These are phyloP conservation scores for Orchestia grillus DNA, from an alignment of 1,140 invertebrate species.

Conservation along the genomic window DNA sequence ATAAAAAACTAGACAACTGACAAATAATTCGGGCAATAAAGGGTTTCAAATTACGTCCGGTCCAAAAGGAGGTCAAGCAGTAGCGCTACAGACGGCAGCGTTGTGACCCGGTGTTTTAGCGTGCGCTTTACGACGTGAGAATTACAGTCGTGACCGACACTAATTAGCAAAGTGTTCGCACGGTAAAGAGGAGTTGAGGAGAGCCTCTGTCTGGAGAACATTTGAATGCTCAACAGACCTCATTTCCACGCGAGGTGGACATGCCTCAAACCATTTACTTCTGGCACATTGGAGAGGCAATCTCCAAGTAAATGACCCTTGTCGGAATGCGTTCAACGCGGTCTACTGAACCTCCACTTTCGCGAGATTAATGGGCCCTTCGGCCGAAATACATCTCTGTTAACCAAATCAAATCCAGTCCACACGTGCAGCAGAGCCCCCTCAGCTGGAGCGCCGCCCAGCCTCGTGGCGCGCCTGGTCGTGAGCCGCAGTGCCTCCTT, in stretches of 20 bases:
- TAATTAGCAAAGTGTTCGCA: neutral
- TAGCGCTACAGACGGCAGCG: too few species aligned
- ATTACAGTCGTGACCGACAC: neutral
- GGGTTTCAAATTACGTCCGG: neutral
- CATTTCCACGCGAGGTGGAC: neutral
- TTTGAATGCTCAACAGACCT: neutral
- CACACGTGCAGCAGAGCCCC: neutral
- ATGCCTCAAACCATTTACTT: neutral
- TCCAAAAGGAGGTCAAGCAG: neutral
- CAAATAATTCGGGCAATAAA: neutral
- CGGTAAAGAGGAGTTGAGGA: neutral
- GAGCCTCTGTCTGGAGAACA: neutral
- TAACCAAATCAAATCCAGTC: neutral
- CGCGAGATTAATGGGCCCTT: neutral
- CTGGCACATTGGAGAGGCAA: neutral
- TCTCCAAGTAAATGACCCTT: neutral
- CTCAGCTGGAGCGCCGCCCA: too few species aligned
- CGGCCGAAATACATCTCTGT: neutral
- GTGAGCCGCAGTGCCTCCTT: too few species aligned
- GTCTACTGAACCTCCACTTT: neutral
- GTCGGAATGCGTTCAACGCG: neutral
- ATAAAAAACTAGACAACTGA: too few species aligned
- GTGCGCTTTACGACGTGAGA: neutral
- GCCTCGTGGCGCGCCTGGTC: too few species aligned
- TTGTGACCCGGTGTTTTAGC: neutral